phyloP scores from a whole-genome alignment of 2,797 vertebrate genomes.

The Protosalanx chinensis region DNA sequence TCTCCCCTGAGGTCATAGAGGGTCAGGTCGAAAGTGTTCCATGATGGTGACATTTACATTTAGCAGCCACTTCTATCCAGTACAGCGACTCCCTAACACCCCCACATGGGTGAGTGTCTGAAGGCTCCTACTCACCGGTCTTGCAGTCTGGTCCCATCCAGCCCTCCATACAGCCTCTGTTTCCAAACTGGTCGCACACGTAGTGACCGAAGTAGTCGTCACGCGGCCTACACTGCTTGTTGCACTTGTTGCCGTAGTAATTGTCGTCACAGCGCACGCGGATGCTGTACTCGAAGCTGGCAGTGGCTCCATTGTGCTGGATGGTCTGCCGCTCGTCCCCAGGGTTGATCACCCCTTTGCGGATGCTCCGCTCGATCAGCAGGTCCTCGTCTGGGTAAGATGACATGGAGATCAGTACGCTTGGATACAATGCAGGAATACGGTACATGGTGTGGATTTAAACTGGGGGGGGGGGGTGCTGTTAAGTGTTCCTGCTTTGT shows the following conservation, averaged over 20 bases:
- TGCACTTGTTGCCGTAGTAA: conserved; percentile 91
- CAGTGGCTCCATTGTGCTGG: conserved; percentile 71
- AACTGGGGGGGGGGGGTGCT: conserved; percentile 27
- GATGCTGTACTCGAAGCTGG: conserved; percentile 81
- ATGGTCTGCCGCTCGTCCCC: conserved; percentile 83
- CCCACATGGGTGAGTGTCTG: neutral
- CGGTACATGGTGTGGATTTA: conserved; percentile 24
- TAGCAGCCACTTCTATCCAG: no score
- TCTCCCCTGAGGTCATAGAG: no score
- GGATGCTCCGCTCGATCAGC: conserved; percentile 84
- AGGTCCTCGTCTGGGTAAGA: conserved; percentile 73
- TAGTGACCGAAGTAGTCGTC: conserved; percentile 94
- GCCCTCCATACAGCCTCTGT: conserved; percentile 90
- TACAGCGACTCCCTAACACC: neutral
- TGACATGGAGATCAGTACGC: no score
- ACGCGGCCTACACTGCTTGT: conserved; percentile 88
- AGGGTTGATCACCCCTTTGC: conserved; percentile 86
- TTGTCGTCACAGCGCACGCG: conserved; percentile 87
- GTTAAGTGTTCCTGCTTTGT: conserved; percentile 63
- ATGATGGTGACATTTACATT: no score
- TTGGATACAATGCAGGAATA: no score
- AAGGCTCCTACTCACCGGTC: conserved; percentile 70
- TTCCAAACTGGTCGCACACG: conserved; percentile 86
- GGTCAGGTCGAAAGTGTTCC: neutral
- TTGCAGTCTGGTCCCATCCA: conserved; percentile 87